phyloP scores from a whole-genome alignment of 2,888 invertebrate species.

The Caenorhabditis virilis region DNA sequence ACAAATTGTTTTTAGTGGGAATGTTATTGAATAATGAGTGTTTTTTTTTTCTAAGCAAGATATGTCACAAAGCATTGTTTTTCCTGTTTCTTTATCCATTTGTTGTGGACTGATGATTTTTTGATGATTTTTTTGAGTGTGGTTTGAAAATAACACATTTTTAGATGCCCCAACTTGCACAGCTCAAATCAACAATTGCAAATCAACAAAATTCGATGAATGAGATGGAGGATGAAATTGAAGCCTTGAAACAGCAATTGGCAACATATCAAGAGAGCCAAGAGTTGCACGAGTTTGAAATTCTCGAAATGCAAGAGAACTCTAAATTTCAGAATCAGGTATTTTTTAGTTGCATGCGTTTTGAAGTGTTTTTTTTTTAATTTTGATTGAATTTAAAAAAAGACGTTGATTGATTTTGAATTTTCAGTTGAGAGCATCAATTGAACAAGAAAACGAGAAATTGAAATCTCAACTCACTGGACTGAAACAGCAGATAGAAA shows the following conservation, averaged over 20 bases:
- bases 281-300: conserved; percentile 66
- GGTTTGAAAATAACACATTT: too few species aligned
- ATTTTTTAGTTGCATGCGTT: background rate
- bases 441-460: background rate
- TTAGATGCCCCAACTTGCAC: conserved; percentile 49
- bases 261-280: conserved; percentile 50
- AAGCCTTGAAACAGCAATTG: conserved; percentile 33
- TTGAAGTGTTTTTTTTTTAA: background rate
- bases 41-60: too few species aligned
- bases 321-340: conserved; percentile 22
- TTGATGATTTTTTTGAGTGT: too few species aligned
- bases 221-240: conserved; percentile 40
- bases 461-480: conserved; percentile 6
- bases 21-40: too few species aligned
- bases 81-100: too few species aligned
- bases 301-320: conserved; percentile 53
- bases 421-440: too few species aligned
- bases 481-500: conserved; percentile 16
- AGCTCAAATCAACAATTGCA: conserved; percentile 43
- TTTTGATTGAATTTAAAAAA: background rate
- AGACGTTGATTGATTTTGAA: background rate
- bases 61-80: too few species aligned
- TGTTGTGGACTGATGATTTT: too few species aligned
- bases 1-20: too few species aligned
- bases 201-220: conserved; percentile 42